A percentile compares a stretch with the other conserved stretches of the same genome.
Evolutionary conservation across 2,113 vertebrate genomes (phyloP).

Genomic region (Uria aalge): DNA sequence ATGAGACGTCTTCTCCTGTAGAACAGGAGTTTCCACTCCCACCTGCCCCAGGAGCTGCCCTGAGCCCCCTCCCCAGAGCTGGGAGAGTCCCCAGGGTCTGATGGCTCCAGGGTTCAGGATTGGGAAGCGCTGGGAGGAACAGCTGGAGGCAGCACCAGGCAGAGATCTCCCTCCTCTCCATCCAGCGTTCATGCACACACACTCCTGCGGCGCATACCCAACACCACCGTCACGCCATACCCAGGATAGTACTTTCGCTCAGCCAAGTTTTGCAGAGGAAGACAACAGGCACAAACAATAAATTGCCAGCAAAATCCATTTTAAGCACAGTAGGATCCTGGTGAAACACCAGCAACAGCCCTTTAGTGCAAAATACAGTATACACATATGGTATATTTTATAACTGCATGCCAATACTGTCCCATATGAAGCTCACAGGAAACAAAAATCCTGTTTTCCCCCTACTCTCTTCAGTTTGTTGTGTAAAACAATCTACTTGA

Average conservation of each 20-base stretch:
- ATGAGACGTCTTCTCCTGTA: background rate
- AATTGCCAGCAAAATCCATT: background rate
- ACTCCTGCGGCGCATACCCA: background rate
- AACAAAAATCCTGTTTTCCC: background rate
- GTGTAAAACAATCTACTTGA: background rate
- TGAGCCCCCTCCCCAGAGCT: background rate
- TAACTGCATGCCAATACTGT: background rate
- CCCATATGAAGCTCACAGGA: background rate
- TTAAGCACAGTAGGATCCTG: background rate
- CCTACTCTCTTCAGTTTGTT: background rate
- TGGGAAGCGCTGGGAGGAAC: background rate
- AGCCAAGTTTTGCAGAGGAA: background rate
- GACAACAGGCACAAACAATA: background rate
- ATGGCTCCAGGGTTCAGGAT: background rate
- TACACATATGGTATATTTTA: fast-evolving
- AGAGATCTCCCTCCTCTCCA: background rate
- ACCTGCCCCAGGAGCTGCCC: background rate
- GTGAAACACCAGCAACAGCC: background rate
- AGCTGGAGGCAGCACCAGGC: too few species aligned
- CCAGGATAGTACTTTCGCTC: background rate
- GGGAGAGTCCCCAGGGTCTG: background rate
- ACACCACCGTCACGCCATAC: fast-evolving
- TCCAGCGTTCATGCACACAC: fast-evolving
- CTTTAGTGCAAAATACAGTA: background rate
- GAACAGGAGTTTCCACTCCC: slow-evolving; percentile 1